Base-by-base conservation (phyloP, 2,888 invertebrate species). In the Sarcophaga subvicina region DNA sequence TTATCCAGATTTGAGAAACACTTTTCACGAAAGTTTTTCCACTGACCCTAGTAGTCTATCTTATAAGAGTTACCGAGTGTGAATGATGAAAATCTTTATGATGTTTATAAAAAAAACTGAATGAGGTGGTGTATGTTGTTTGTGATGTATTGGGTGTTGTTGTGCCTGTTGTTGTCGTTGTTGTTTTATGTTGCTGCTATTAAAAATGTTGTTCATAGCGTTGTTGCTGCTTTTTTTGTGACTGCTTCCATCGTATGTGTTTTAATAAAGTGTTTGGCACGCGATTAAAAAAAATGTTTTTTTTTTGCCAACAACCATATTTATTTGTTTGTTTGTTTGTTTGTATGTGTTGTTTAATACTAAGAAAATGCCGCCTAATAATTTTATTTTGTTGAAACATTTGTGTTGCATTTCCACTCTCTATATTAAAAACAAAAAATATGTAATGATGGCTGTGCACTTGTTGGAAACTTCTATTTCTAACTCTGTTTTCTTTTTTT, bases 231-330 rank as follows among this genome's bases (percentile, higher is more conserved):
- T 37, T 37, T 37, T 37, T 37, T 37, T 67, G 11, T 69, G 78
- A 45, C 79, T 73, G 20, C 37, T 78, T 77, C 62, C 73, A 72
- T 72, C 76, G 72, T 73, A 69, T 78, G 83, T 86, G 72, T 81
- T 81, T 79, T 75, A 81, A 87, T 79, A 79, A 71, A 79, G 78
- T 87, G 84, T 84, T 87, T 87, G 87, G 87, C 87, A 87, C 87
- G 87, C 87, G 87, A 87, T 87, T 81, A 78, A 22, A 78, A 78
- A 73, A 49, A 14, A 3, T 49, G 11, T 49, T 60, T 49, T 71
- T 71, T 60, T 49, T 64, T 70, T 79, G 27, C 49, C 49, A 71
- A 27, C 70, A 49, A 49, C 54, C 14, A 14, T 54, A 12, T 14
- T 54, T 54, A 17, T 17, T 54, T 17, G 12, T 54, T 14, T 62